These are phyloP conservation scores for Dascillus cervinus DNA, from an alignment of 2,888 invertebrate species.

Conservation along the genomic window DNA sequence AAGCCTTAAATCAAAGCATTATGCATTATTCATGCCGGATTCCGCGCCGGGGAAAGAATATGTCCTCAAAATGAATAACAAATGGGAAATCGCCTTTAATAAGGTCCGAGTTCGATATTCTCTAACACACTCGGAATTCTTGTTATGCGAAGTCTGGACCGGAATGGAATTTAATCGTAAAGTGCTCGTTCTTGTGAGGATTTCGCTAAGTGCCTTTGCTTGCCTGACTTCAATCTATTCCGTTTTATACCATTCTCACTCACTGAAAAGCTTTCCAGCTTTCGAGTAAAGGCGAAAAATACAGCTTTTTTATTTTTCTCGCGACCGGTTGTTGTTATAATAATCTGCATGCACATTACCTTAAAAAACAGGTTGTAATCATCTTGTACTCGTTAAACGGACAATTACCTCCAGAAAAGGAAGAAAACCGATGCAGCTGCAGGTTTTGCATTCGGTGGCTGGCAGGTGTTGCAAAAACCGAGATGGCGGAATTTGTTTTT, in stretches of 20 bases:
- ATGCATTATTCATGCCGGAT: too few relatives aligned
- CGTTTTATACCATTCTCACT: slow-evolving; percentile 28
- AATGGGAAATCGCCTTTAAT: too few relatives aligned
- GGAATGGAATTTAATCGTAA: slow-evolving; percentile 38
- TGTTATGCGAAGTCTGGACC: slow-evolving; percentile 34
- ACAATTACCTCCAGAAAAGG: slow-evolving; percentile 6
- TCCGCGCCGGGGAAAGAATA: too few relatives aligned
- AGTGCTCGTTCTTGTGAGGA: slow-evolving; percentile 32
- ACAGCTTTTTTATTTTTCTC: too few relatives aligned
- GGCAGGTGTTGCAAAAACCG: slow-evolving; percentile 2
- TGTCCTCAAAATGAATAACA: too few relatives aligned
- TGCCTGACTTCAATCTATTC: slow-evolving; percentile 28
- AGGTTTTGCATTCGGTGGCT: slow-evolving; percentile 1
- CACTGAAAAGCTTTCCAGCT: slow-evolving; percentile 13
- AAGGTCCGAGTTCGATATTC: slow-evolving; percentile 37
- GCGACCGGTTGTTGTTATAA: too few relatives aligned
- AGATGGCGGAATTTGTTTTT: neutral
- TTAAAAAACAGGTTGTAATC: slow-evolving; percentile 10
- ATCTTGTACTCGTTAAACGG: neutral
- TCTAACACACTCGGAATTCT: slow-evolving; percentile 31
- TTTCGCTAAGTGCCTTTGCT: slow-evolving; percentile 34
- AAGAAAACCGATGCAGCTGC: slow-evolving; percentile 6
- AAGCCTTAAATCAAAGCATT: too few relatives aligned
- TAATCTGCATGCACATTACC: slow-evolving; percentile 5
- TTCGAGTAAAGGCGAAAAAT: neutral